Percentiles rank a stretch among this genome's conserved stretches.
Evolutionary conservation across 2,797 vertebrate species (phyloP).

Genomic region (Sibirionetta formosa): DNA sequence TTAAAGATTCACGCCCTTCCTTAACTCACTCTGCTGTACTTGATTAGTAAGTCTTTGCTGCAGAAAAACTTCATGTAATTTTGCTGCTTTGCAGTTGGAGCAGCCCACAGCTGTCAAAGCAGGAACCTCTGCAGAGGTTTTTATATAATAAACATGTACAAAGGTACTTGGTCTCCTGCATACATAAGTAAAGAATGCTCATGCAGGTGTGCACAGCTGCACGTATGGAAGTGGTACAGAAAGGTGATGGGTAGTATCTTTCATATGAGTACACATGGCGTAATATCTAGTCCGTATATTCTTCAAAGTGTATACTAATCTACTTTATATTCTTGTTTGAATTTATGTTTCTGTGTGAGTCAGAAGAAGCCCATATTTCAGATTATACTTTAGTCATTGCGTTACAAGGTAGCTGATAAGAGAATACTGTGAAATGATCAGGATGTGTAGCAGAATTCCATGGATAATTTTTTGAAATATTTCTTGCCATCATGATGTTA

Average conservation of each 20-base stretch:
- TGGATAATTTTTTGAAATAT: neutral
- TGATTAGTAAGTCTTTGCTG: neutral
- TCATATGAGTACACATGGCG: neutral
- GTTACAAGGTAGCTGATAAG: neutral
- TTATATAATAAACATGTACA: neutral
- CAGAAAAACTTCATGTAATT: slow-evolving; percentile 27
- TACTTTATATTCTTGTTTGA: neutral
- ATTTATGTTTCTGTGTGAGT: neutral
- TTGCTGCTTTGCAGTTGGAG: neutral
- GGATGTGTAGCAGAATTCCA: neutral
- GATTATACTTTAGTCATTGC: neutral
- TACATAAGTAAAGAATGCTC: neutral
- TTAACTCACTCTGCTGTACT: neutral
- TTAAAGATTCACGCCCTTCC: neutral
- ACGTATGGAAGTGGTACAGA: neutral
- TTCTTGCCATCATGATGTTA: neutral
- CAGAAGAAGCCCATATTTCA: neutral
- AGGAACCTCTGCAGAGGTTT: neutral
- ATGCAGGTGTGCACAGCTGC: neutral
- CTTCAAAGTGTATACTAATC: neutral
- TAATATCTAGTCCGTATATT: neutral
- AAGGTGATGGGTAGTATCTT: neutral
- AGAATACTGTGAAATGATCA: neutral
- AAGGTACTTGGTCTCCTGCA: neutral
- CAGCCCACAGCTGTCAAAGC: neutral